Evolutionary conservation across 2,888 invertebrate species (phyloP).

Genomic region (Drosophila meridionalis): DNA sequence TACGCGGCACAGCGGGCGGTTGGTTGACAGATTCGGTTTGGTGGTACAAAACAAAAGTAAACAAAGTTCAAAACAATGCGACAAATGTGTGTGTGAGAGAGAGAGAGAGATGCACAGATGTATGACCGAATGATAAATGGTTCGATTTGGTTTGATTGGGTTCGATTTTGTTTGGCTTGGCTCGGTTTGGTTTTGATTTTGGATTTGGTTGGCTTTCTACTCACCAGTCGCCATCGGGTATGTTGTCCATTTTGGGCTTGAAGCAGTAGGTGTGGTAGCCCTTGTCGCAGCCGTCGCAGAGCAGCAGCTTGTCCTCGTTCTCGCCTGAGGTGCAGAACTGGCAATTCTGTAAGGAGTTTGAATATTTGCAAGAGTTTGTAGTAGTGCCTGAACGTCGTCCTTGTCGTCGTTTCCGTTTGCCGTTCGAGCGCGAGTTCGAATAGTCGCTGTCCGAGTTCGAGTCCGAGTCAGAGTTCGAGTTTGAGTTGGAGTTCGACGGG

Average conservation of each 20-base stretch:
- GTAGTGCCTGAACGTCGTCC: constrained; percentile 73
- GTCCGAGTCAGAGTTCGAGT: constrained; percentile 26
- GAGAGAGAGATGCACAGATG: neutral
- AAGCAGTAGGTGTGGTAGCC: constrained; percentile 99
- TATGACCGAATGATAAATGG: constrained; percentile 12
- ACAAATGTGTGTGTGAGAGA: constrained; percentile 26
- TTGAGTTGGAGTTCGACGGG: constrained; percentile 10
- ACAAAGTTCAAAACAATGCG: constrained; percentile 50
- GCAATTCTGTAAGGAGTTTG: constrained; percentile 91
- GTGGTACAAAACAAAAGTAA: constrained; percentile 34
- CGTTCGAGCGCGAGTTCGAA: constrained; percentile 41
- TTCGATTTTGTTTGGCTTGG: neutral
- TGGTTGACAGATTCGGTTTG: neutral
- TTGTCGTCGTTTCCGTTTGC: constrained; percentile 43
- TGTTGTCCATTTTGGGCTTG: constrained; percentile 97
- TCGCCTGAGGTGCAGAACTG: constrained; percentile 98
- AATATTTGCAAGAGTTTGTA: constrained; percentile 83
- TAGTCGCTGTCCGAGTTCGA: constrained; percentile 53
- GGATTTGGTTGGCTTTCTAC: constrained; percentile 67
- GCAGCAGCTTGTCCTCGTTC: constrained; percentile 96
- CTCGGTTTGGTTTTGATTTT: neutral
- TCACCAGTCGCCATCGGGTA: constrained; percentile 99
- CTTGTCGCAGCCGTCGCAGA: constrained; percentile 99
- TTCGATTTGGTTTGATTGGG: neutral
- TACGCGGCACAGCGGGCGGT: constrained; percentile 18